phyloP scores from a whole-genome alignment of 92 coral and sea anemone species.

The Nematostella vectensis region DNA sequence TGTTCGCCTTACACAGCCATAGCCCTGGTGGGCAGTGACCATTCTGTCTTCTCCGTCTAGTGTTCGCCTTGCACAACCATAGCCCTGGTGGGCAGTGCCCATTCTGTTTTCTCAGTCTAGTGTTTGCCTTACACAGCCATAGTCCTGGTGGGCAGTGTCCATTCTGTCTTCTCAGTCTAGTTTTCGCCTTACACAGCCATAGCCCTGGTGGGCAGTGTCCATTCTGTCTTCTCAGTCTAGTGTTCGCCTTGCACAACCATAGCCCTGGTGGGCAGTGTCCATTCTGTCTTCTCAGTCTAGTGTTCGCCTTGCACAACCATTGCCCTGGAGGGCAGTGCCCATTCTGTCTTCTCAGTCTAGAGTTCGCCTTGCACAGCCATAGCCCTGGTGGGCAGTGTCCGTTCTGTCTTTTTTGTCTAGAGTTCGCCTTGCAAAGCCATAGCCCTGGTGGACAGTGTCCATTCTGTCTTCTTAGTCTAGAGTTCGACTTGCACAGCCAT shows the following conservation, averaged over 20 bases:
- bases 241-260: constrained; percentile 7
- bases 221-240: constrained; percentile 4
- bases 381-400: constrained; percentile 11
- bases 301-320: constrained; percentile 8
- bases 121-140: too few species aligned
- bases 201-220: constrained; percentile 17
- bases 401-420: constrained; percentile 9
- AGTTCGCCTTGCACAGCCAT: constrained; percentile 2
- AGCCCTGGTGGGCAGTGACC: too few species aligned
- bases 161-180: too few species aligned
- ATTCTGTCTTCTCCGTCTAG: too few species aligned
- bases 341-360: constrained; percentile 5
- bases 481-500: neutral
- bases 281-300: constrained; percentile 8
- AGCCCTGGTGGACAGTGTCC: constrained; percentile 13
- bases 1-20: neutral
- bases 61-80: too few species aligned
- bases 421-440: constrained; percentile 6
- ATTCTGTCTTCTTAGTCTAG: constrained; percentile 15
- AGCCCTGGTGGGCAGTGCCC: too few species aligned
- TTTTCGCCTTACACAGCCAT: constrained; percentile 6
- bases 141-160: too few species aligned
- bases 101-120: too few species aligned
- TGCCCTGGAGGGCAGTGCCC: constrained; percentile 11
- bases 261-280: constrained; percentile 10